These are phyloP conservation scores for Drosophila anceps DNA, from an alignment of 2,888 invertebrate genomes.

Conservation along the genomic window DNA sequence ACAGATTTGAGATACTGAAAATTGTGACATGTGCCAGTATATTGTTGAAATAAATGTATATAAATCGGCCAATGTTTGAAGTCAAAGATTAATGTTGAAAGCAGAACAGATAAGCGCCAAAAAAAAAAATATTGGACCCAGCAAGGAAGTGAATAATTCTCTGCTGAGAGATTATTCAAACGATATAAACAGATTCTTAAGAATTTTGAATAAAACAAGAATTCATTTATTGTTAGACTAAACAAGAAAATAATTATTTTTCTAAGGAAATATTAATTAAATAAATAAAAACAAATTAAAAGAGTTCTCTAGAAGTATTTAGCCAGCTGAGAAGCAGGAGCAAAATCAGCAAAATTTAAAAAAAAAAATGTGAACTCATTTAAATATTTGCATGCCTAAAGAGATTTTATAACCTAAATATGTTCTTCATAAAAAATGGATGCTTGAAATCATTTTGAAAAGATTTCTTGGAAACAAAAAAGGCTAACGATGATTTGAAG, in stretches of 20 bases:
- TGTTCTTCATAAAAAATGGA: background rate
- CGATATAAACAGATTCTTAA: conserved; percentile 20
- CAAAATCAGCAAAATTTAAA: too few relatives aligned
- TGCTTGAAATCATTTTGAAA: background rate
- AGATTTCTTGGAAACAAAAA: background rate
- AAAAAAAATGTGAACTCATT: too few relatives aligned
- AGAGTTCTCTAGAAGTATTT: background rate
- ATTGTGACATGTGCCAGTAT: conserved; percentile 50
- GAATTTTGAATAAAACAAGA: background rate
- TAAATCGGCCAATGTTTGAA: conserved; percentile 39
- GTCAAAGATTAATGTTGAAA: conserved; percentile 70
- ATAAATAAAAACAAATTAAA: background rate
- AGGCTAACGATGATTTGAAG: background rate
- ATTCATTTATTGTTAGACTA: background rate
- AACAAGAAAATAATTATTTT: background rate
- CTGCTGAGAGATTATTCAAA: conserved; percentile 11
- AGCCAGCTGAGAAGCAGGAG: background rate
- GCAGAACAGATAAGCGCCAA: conserved; percentile 44
- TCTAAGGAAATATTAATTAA: too few relatives aligned
- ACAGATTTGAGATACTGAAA: conserved; percentile 57
- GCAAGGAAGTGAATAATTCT: conserved; percentile 52
- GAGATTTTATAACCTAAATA: background rate
- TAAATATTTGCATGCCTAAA: background rate
- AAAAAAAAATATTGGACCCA: conserved; percentile 17
- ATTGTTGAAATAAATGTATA: conserved; percentile 18